Base-by-base conservation (phyloP, 2,888 invertebrate species). In the Cantharis nigra region DNA sequence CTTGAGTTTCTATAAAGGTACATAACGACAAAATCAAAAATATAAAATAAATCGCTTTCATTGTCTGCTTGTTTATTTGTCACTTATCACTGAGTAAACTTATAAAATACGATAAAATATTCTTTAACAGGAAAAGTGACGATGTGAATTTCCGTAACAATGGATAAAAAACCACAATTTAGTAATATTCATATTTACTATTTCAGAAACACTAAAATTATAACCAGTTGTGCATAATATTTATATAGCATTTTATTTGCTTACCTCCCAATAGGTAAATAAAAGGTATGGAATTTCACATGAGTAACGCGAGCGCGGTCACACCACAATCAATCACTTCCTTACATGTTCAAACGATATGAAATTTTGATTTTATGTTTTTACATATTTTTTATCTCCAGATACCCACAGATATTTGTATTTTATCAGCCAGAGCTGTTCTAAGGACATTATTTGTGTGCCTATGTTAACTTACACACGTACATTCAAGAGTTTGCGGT, bases 51-150 rank as follows among this genome's bases (percentile, higher is more conserved):
- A 62, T 3, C 5, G 20, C 13, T 14, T 64, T 65, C 75, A 75
- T 75, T 28, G 11, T 70, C 69, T 7, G 11, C 23, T 13, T 18
- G n/a, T 49, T n/a, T 49, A 5, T 5, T 49, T 49, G 7, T 49
- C 9, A 49, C 49, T 49, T 49, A 67, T 67, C 65, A 18, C 18
- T 67, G n/a, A n/a, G 26, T 26, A 23, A 67, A 67, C 26, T n/a
- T 67, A 13, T 7, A 11, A 23, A 67, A 23, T 20, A 26, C n/a
- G 20, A 64, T 64, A 67, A 67, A 23, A 7, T 23, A 67, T 67
- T 16, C 65, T 23, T 67, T 63, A 67, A 69, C 74, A 70, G 74
- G 74, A 74, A 77, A 33, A 74, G 70, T 75, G 75, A 71, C 49
- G 74, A 74, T 71, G 62, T 16, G 65, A n/a, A 28, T 69, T 71